Evolutionary conservation across 1,140 invertebrate species (phyloP), one percentile per base, ranked within the genome.

Genomic region (Listronotus oregonensis): DNA sequence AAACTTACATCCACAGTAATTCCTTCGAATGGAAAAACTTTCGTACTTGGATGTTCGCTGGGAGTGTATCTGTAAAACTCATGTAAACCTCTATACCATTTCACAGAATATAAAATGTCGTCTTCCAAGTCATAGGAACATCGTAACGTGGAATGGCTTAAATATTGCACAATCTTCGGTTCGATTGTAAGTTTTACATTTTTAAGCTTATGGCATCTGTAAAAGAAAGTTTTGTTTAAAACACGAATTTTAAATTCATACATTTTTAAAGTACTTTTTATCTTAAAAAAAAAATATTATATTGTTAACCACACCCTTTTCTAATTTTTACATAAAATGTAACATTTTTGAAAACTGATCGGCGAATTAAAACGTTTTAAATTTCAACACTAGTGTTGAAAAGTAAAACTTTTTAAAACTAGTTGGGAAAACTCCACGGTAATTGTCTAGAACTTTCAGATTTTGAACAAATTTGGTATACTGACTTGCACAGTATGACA

Each of bases 31-130:
- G 86, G 85, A 70, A 91, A 91, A 56, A 85, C 84, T 76, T 89
- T 90, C 2, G 82, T 88, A 0, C 82, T 77, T 2, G 87, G 87
- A 12, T 76, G 78, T 61, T 89, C 87, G 1, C 79, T 86, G 0
- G 88, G 88, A 0, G 86, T 85, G 72, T 84, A 90, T 64, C 89
- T 80, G 77, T 90, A 90, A 79, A 90, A 90, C 78, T 90, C 89
- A 69, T 85, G 81, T 42, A 77, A 81, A 10, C 89, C 90, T 55
- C 89, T 84, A 78, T 92, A 92, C 90, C 90, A 92, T 80, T 91
- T 91, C 58, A 91, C 84, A 1, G 88, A 88, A 80, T 91, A 91
- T 17, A 92, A 82, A 6, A 84, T 83, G 14, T 85, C 86, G 10
- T 85, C 83, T 57, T 89, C 87, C 64, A 90, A 79, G 74, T 91